These are phyloP conservation scores for Pseudomyrmex concolor DNA, from an alignment of 1,140 invertebrate genomes.

Conservation along the genomic window DNA sequence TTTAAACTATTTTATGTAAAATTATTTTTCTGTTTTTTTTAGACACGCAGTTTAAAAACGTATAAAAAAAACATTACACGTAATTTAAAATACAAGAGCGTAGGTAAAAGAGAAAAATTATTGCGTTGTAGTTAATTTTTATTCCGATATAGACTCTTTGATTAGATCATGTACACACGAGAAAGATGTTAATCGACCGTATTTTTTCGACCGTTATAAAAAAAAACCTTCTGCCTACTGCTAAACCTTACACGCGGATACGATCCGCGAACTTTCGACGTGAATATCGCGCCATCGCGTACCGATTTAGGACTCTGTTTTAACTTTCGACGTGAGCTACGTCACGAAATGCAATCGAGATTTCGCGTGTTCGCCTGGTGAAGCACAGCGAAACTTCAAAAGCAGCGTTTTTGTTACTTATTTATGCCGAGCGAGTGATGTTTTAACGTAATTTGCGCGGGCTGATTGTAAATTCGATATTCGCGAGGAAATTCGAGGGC, in stretches of 20 bases:
- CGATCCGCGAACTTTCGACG: conserved; percentile 51
- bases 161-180: not conserved
- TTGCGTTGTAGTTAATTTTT: too few species aligned
- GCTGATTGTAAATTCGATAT: conserved; percentile 6
- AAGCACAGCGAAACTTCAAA: conserved; percentile 27
- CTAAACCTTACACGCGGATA: conserved; percentile 43
- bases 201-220: conserved; percentile 4
- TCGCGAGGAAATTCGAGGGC: not conserved
- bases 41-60: not conserved
- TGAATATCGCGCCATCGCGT: conserved; percentile 58
- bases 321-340: conserved; percentile 54
- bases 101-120: too few species aligned
- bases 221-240: conserved; percentile 35
- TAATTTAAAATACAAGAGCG: too few species aligned
- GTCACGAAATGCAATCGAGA: conserved; percentile 70
- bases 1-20: not conserved
- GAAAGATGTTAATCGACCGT: conserved; percentile 23
- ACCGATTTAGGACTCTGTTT: conserved; percentile 46
- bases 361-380: conserved; percentile 61
- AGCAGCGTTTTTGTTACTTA: conserved; percentile 31
- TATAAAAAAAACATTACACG: not conserved
- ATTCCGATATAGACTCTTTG: conserved; percentile 1
- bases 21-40: not conserved
- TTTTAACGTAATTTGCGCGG: not conserved
- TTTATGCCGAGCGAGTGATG: conserved; percentile 35